phyloP scores from a whole-genome alignment of 2,113 vertebrate species.

The Chrysemys picta region DNA sequence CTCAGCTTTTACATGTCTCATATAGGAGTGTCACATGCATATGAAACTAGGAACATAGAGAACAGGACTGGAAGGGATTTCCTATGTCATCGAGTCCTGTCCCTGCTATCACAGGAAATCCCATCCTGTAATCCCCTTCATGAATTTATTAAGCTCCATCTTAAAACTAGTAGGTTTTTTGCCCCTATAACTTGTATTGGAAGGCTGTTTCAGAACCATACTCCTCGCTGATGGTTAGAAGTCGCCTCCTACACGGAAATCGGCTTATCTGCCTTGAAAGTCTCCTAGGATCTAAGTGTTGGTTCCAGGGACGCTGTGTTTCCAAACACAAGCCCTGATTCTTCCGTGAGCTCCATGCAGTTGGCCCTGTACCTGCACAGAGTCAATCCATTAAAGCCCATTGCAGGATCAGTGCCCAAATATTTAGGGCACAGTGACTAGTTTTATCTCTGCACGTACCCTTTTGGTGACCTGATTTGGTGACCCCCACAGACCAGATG shows the following conservation, averaged over 20 bases:
- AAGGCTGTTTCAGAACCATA: neutral
- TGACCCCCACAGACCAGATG: neutral
- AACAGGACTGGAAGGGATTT: neutral
- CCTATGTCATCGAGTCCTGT: neutral
- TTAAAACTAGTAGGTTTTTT: neutral
- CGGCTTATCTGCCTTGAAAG: constrained; percentile 5
- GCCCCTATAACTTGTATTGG: neutral
- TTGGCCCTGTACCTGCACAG: neutral
- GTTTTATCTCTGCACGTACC: neutral
- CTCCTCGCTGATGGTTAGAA: neutral
- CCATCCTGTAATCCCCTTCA: neutral
- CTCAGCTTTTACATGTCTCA: constrained; percentile 4
- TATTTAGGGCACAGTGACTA: neutral
- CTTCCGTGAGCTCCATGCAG: neutral
- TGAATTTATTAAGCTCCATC: neutral
- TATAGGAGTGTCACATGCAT: neutral
- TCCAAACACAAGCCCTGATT: neutral
- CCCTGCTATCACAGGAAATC: neutral
- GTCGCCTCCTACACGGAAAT: neutral
- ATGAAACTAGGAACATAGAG: neutral
- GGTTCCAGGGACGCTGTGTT: neutral
- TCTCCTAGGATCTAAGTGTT: constrained; percentile 18
- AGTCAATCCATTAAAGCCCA: neutral
- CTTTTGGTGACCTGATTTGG: neutral
- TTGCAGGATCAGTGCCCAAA: neutral